Conservation (phyloP, 2,113 vertebrate genomes). For the Sander vitreus region DNA sequence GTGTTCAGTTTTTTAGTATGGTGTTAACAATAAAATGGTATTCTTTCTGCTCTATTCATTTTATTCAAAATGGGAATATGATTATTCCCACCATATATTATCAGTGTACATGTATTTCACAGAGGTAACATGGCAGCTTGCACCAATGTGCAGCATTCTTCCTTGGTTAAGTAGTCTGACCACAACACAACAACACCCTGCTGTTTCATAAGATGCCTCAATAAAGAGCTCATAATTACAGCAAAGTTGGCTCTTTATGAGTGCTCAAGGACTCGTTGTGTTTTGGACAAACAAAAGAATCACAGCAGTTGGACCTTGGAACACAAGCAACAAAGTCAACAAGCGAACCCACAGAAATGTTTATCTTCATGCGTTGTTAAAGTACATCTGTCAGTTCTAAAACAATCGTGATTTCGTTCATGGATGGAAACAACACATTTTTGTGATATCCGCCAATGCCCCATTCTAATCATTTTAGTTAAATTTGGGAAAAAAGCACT, state of each 20-base stretch:
- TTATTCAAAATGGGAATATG: background rate
- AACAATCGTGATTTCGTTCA: conserved; percentile 55
- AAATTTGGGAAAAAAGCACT: conserved; percentile 6
- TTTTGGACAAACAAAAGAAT: conserved; percentile 69
- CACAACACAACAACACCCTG: conserved; percentile 59
- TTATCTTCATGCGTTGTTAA: conserved; percentile 70
- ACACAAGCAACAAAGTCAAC: conserved; percentile 54
- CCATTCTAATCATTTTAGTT: conserved; percentile 58
- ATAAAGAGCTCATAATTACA: conserved; percentile 71
- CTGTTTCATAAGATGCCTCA: conserved; percentile 62
- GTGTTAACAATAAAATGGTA: background rate
- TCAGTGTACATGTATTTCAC: background rate
- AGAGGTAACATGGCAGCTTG: background rate
- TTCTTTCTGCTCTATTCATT: background rate
- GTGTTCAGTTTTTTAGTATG: background rate
- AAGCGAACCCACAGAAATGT: conserved; percentile 53
- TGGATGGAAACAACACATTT: conserved; percentile 55
- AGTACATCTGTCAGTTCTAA: conserved; percentile 69
- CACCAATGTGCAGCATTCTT: conserved; percentile 29
- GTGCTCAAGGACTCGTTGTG: conserved; percentile 47
- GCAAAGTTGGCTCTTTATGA: conserved; percentile 40
- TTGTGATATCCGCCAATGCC: conserved; percentile 40
- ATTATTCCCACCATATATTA: background rate
- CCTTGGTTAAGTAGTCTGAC: conserved; percentile 53
- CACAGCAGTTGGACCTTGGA: conserved; percentile 60